These are phyloP conservation scores for Pachyseris speciosa DNA, from an alignment of 64 coral and sea anemone species.

Conservation along the genomic window DNA sequence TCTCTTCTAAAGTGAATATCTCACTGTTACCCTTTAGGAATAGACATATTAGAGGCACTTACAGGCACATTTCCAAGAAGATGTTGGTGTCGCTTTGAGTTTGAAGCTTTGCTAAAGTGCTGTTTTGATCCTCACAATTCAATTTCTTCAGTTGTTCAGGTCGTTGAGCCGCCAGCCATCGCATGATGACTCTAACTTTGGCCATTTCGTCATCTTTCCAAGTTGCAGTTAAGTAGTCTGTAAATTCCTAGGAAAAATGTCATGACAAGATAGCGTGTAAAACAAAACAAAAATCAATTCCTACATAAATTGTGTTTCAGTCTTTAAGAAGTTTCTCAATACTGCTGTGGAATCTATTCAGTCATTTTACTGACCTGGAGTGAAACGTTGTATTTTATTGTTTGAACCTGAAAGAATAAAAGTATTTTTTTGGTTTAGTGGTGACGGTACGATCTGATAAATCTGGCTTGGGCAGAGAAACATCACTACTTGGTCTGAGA, in stretches of 20 bases:
- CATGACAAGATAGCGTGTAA: too few relatives aligned
- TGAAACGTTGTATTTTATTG: background rate
- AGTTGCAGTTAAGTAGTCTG: background rate
- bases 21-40: too few relatives aligned
- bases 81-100: background rate
- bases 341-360: too few relatives aligned
- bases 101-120: slow-evolving; percentile 6
- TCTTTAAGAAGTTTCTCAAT: too few relatives aligned
- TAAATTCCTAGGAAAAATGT: background rate
- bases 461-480: too few relatives aligned
- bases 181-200: background rate
- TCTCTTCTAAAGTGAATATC: too few relatives aligned
- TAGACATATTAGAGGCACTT: background rate
- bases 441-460: too few relatives aligned
- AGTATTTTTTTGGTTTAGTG: too few relatives aligned
- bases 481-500: too few relatives aligned
- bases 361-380: background rate
- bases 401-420: background rate
- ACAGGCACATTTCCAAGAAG: background rate
- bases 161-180: background rate
- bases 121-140: background rate
- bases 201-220: slow-evolving; percentile 12
- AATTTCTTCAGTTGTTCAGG: background rate
- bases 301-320: background rate
- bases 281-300: background rate